Base-by-base conservation (phyloP, 2,888 invertebrate genomes). In the Acanthosepion esculentum region DNA sequence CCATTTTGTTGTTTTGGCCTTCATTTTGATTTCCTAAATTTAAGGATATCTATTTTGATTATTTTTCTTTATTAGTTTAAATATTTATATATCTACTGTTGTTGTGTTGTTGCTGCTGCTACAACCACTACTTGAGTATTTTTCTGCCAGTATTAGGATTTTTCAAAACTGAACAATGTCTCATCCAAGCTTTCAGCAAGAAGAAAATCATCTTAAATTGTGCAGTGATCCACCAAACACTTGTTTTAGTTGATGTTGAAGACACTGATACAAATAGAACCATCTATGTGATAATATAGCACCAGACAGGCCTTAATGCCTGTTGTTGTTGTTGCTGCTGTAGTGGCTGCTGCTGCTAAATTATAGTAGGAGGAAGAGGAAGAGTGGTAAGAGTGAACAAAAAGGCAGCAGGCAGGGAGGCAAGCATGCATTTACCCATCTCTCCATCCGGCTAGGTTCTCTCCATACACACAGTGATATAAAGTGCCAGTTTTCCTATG, bases 331-430 rank as follows among this genome's bases (percentile, higher is more conserved):
- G 78, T 33, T 78, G 78, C n/a, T 78, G 78, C 5, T n/a, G 78
- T 29, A 29, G 78, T 5, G 20, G n/a, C n/a, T 78, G 78, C 78
- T 78, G 78, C n/a, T n/a, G 78, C n/a, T n/a, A n/a, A 78, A 15
- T 10, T 15, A 23, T n/a, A 78, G 78, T n/a, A 78, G n/a, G 78
- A 78, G 78, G 78, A 33, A 78, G 78, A 78, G 23, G 64, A 23
- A 7, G n/a, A 78, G 78, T 78, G n/a, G 78, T 78, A 78, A 15
- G 78, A 78, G 78, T 78, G 78, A n/a, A 78, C n/a, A 78, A 78
- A 78, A 78, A n/a, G 78, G n/a, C 78, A 78, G 78, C n/a, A 78
- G 18, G n/a, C 78, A 78, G 78, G 78, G 78, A 78, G 78, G 78
- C 78, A 78, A 78, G n/a, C 78, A 78, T 78, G 78, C n/a, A 78